Evolutionary conservation across 2,113 vertebrate genomes (phyloP).

Genomic region (Pitta sordida): DNA sequence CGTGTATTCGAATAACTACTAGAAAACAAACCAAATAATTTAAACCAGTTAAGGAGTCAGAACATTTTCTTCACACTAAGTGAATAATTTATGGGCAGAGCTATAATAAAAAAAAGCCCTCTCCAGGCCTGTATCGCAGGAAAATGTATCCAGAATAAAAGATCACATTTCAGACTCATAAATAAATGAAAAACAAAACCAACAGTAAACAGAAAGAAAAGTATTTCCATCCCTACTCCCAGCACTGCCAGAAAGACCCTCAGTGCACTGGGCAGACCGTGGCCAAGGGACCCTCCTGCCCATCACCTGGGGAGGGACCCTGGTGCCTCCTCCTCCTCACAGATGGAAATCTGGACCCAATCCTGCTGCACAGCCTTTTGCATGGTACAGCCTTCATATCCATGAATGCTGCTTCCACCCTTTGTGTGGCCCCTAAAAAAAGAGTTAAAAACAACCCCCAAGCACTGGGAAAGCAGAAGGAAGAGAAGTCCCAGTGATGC

Average conservation of each 20-base stretch:
- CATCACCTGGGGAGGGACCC: neutral
- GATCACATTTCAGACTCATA: constrained; percentile 58
- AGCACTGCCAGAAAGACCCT: neutral
- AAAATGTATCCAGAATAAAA: constrained; percentile 54
- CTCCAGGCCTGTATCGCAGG: constrained; percentile 18
- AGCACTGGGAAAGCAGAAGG: neutral
- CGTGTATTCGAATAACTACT: neutral
- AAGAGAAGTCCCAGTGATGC: neutral
- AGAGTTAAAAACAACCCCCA: neutral
- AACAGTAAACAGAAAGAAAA: constrained; percentile 11
- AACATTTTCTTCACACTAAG: constrained; percentile 54
- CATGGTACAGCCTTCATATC: neutral
- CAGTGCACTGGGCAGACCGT: rapidly evolving
- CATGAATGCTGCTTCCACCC: neutral
- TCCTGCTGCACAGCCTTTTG: neutral
- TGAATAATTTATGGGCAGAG: constrained; percentile 70
- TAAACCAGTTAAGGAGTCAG: constrained; percentile 68
- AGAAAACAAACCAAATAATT: constrained; percentile 63
- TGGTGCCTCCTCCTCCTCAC: neutral
- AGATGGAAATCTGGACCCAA: neutral
- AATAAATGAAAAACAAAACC: constrained; percentile 61
- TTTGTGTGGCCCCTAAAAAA: neutral
- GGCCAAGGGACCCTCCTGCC: neutral
- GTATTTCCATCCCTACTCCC: neutral
- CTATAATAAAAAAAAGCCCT: constrained; percentile 38